Conservation (phyloP, 2,888 invertebrate genomes). For the Lasioglossum oenotherae region DNA sequence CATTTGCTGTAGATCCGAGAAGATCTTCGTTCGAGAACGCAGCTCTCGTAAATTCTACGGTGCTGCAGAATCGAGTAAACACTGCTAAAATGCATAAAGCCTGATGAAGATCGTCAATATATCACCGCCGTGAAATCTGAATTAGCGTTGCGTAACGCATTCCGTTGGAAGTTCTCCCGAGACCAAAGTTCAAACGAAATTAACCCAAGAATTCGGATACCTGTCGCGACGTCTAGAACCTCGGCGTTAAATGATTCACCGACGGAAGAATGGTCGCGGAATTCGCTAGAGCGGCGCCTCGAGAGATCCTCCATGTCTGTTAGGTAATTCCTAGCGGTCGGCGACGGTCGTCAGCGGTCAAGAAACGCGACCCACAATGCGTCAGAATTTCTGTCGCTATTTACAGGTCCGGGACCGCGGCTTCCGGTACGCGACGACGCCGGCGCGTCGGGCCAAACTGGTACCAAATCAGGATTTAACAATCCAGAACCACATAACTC, state of each 20-base stretch:
- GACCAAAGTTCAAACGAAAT: background rate
- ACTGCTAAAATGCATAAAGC: background rate
- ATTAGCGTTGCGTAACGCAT: constrained; percentile 6
- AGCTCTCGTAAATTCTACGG: background rate
- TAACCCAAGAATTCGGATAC: constrained; percentile 11
- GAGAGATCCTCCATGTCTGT: background rate
- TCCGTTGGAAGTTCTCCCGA: background rate
- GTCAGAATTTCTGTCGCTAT: constrained; percentile 7
- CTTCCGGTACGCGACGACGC: background rate
- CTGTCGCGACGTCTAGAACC: constrained; percentile 44
- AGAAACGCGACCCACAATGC: constrained; percentile 1
- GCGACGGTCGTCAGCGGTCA: background rate
- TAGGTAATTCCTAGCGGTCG: background rate
- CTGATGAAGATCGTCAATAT: background rate
- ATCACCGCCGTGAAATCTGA: constrained; percentile 7
- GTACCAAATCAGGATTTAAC: background rate
- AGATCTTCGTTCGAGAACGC: background rate
- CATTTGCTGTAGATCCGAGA: background rate
- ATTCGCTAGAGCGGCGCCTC: constrained; percentile 1
- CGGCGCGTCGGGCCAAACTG: background rate
- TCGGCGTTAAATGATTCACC: background rate
- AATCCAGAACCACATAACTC: background rate
- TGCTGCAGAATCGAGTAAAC: background rate
- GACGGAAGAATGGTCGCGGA: background rate
- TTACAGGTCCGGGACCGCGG: background rate